These are phyloP conservation scores for Drosophila suboccidentalis DNA, from an alignment of 2,888 invertebrate genomes.

Conservation along the genomic window DNA sequence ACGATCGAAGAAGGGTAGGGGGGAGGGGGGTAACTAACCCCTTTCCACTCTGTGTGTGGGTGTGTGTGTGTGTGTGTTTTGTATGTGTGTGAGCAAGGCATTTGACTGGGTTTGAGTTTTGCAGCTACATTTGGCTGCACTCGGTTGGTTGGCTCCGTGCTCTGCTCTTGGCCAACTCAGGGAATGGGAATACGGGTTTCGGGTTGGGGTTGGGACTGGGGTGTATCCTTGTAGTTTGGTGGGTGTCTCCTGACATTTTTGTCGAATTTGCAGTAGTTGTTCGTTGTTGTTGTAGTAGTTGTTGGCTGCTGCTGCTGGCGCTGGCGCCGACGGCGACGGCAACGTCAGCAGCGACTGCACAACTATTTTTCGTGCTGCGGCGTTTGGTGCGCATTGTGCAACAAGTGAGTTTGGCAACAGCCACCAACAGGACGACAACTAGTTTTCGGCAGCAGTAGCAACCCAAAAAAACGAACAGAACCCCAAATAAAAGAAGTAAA, in stretches of 20 bases:
- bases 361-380: constrained; percentile 75
- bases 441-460: constrained; percentile 65
- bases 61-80: constrained; percentile 35
- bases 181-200: background rate
- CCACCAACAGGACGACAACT: constrained; percentile 84
- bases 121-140: constrained; percentile 81
- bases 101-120: constrained; percentile 77
- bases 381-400: constrained; percentile 85
- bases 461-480: constrained; percentile 1
- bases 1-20: constrained; percentile 2
- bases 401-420: constrained; percentile 86
- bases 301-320: constrained; percentile 36
- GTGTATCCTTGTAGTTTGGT: constrained; percentile 71
- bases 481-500: background rate
- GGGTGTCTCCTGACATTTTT: constrained; percentile 82
- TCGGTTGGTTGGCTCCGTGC: constrained; percentile 70
- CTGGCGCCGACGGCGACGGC: constrained; percentile 27
- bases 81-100: constrained; percentile 42
- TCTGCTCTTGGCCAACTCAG: constrained; percentile 16
- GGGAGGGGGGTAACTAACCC: constrained; percentile 39
- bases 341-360: constrained; percentile 63
- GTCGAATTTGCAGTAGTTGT: constrained; percentile 77
- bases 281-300: constrained; percentile 28
- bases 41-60: constrained; percentile 24
- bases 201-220: constrained; percentile 4